Base-by-base conservation (phyloP, 2,888 invertebrate genomes). In the Drosophila multiciliata region DNA sequence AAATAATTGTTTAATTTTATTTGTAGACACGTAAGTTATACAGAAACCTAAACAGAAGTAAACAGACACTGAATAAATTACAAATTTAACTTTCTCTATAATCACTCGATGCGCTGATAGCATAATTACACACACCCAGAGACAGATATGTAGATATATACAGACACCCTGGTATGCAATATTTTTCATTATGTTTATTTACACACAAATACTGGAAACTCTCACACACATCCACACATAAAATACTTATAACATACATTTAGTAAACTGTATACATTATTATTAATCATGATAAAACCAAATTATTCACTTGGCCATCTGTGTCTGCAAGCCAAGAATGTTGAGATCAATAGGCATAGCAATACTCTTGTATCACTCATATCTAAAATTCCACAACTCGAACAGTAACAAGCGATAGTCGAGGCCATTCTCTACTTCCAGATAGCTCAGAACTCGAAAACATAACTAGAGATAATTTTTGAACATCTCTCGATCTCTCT, bases 151-250 rank as follows among this genome's bases (percentile, higher is more conserved):
- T 23, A 36, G 12, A 64, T n/a, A 42, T 54, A 49, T 64, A 65
- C 66, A 57, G 33, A 63, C 53, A 60, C 53, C 55, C 62, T 80
- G 66, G 67, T 73, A 73, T 75, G 85, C 85, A 75, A 81, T 84
- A 83, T 81, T 87, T 84, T 73, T 82, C 73, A 82, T 84, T 87
- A 79, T 36, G 54, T 79, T 84, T 65, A 71, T 67, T 75, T 66
- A 48, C 52, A 68, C 61, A 81, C 57, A 66, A 54, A 36, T 15
- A 6, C 36, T 26, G 23, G 11, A 20, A 53, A 68, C 54, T 64
- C 71, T 53, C 45, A 67, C 69, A 79, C 60, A 65, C 60, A 38
- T 54, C 11, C 45, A 66, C 59, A 76, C 52, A 59, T 76, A 71
- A 79, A 61, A 55, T 66, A 66, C 61, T 33, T 64, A 71, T 61